Base-by-base conservation (phyloP, 2,113 vertebrate genomes). In the Aegotheles bennettii region DNA sequence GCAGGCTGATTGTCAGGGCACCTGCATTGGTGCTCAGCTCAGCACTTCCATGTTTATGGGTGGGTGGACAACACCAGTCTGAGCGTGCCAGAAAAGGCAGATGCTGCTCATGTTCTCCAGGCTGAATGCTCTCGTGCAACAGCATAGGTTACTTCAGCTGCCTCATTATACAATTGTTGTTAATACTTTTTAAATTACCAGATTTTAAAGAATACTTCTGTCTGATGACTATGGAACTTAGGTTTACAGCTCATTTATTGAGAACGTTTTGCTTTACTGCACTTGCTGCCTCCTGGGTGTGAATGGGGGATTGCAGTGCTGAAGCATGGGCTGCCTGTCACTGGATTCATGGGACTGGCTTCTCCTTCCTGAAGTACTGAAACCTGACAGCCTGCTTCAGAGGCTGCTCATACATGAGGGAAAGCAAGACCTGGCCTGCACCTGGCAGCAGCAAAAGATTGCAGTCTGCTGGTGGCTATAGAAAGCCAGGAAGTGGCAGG, bases 341-440 rank as follows among this genome's bases (percentile, higher is more conserved):
- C 43, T 12, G 26, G 18, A 12, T 8, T 5, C 5, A 1, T 26
- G 56, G 56, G 69, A 15, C 35, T 28, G 31, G 35, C 17, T 40
- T 15, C 43, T 40, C 26, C 31, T 20, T 20, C 8, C 51, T 38
- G 53, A 38, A 48, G 21, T 17, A 16, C 3, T 8, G 69, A 13
- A 57, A 26, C 29, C 33, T 13, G 14, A 7, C 45, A 40, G 35
- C 28, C 25, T 8, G 8, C 13, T 28, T 57, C 45, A 26, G n/a
- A 19, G 29, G 2, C 25, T 16, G 11, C 33, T 78, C 3, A 2
- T 15, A 6, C 3, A 0, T 2, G 10, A 60, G 13, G 15, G 31
- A n/a, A 38, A 43, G 73, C 38, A 60, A 36, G 16, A 33, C 35
- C 65, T 65, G 48, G 43, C 40, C 15, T 28, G 14, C 15, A 70